A percentile compares a stretch with the other conserved stretches of the same genome.
Conservation (phyloP, 2,797 vertebrate genomes). For the Tragopan temminckii region DNA sequence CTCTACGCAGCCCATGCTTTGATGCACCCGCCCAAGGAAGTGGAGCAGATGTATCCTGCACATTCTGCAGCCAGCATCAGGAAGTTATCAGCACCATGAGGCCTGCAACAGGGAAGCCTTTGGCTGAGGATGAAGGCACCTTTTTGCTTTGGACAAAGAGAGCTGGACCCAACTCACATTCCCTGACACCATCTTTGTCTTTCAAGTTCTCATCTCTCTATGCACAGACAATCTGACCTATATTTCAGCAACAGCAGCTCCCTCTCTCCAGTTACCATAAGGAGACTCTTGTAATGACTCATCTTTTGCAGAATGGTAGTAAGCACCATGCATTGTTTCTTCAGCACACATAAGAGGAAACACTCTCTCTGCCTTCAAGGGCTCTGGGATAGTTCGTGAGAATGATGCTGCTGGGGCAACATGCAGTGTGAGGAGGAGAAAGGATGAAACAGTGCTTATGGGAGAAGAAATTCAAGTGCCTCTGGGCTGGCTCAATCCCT, state of each 20-base stretch:
- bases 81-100: background rate
- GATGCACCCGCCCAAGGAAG: background rate
- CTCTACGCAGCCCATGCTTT: background rate
- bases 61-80: background rate
- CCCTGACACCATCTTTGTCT: accelerated
- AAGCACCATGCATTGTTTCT: background rate
- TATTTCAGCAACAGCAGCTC: background rate
- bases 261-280: accelerated
- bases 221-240: background rate
- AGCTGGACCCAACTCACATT: background rate
- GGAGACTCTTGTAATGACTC: background rate
- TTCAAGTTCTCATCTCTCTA: background rate
- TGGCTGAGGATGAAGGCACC: constrained; percentile 37
- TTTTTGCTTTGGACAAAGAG: background rate
- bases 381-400: background rate
- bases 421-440: background rate
- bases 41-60: background rate
- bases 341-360: background rate
- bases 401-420: background rate
- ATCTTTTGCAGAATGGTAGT: too few species aligned
- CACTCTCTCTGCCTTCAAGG: background rate
- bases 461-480: background rate
- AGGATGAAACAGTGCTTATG: background rate
- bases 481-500: background rate
- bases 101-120: background rate